Percentiles rank a stretch among this genome's conserved stretches.
These are phyloP conservation scores for Rotaria macrura DNA, from an alignment of 2,888 invertebrate genomes.

Conservation along the genomic window DNA sequence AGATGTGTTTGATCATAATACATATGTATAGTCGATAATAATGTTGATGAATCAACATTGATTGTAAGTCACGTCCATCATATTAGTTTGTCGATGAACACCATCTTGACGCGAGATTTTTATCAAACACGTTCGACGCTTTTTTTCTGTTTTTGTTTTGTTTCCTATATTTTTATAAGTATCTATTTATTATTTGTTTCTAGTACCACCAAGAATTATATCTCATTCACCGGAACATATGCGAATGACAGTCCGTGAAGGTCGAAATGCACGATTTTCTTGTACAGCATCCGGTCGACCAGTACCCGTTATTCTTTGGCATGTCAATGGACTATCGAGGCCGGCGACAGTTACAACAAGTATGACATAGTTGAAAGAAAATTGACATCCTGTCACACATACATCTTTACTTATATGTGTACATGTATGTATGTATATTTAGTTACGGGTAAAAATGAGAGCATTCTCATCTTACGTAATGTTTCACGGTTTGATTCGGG, in stretches of 20 bases:
- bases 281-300: constrained; percentile 11
- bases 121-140: neutral
- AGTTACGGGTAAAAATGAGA: neutral
- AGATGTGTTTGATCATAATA: neutral
- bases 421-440: too few relatives aligned
- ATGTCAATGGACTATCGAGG: neutral
- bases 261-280: constrained; percentile 5
- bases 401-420: too few relatives aligned
- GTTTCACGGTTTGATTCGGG: neutral
- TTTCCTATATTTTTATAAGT: too few relatives aligned
- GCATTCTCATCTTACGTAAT: neutral
- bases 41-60: neutral
- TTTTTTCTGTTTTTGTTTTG: too few relatives aligned
- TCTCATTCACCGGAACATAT: neutral
- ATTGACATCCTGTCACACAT: neutral
- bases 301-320: neutral
- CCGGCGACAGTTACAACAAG: neutral
- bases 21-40: neutral
- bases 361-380: neutral
- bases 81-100: constrained; percentile 4
- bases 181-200: neutral
- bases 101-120: neutral
- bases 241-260: neutral
- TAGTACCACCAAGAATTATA: constrained; percentile 13
- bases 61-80: neutral